Percentiles rank a stretch among this genome's conserved stretches.
These are phyloP conservation scores for Pantherophis alleghaniensis DNA, from an alignment of 2,797 vertebrate genomes.

Conservation along the genomic window DNA sequence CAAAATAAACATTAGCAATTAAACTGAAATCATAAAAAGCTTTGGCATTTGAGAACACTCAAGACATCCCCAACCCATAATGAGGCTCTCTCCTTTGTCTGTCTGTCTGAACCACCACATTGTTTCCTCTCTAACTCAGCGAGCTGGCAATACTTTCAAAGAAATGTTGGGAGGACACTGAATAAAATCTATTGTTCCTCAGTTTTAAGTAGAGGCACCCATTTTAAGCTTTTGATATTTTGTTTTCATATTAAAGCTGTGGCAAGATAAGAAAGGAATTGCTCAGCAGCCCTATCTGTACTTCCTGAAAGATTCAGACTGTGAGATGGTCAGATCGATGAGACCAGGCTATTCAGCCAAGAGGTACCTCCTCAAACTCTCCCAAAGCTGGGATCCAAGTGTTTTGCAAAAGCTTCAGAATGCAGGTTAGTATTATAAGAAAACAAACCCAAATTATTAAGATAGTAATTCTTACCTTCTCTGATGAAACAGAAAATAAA, in stretches of 20 bases:
- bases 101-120: constrained; percentile 23
- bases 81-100: background rate
- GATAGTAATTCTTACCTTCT: background rate
- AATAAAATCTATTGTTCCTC: constrained; percentile 34
- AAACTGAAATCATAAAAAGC: background rate
- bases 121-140: constrained; percentile 28
- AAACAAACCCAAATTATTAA: background rate
- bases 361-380: constrained; percentile 61
- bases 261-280: constrained; percentile 36
- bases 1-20: background rate
- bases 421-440: constrained; percentile 51
- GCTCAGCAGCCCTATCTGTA: constrained; percentile 48
- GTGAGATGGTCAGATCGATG: constrained; percentile 48
- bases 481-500: background rate
- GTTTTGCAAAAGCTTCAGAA: constrained; percentile 44
- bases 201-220: background rate
- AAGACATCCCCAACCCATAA: background rate
- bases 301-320: constrained; percentile 54
- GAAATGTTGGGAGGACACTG: constrained; percentile 28
- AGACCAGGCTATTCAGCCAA: constrained; percentile 64
- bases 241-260: constrained; percentile 30
- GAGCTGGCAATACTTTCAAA: constrained; percentile 17
- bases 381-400: constrained; percentile 47
- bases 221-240: background rate
- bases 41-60: background rate